Percentiles rank a stretch among this genome's conserved stretches.
Conservation (phyloP, 2,888 invertebrate species). For the Zonitis immaculata region DNA sequence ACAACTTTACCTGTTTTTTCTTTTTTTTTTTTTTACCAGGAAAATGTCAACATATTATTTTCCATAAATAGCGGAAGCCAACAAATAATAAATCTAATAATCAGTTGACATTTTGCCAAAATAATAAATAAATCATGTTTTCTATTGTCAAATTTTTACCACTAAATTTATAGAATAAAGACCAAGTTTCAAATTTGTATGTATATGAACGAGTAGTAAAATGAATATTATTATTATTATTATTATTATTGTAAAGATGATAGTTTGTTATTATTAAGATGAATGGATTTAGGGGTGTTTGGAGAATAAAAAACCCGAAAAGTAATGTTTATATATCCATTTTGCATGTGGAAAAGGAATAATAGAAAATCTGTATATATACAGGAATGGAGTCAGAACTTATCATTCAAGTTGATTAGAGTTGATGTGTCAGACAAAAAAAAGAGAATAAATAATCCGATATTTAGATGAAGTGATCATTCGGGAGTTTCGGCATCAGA, state of each 20-base stretch:
- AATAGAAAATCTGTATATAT: neutral
- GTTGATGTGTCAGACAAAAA: constrained; percentile 43
- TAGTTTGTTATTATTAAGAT: neutral
- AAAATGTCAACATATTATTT: too few species aligned
- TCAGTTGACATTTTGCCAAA: neutral
- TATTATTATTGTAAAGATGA: neutral
- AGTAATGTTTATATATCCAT: constrained; percentile 44
- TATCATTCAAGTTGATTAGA: constrained; percentile 47
- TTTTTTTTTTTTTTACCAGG: too few species aligned
- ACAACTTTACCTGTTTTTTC: neutral
- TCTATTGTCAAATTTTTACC: neutral
- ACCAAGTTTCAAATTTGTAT: neutral
- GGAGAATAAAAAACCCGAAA: constrained; percentile 37
- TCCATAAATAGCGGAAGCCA: too few species aligned
- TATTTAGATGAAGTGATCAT: constrained; percentile 47
- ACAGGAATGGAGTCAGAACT: constrained; percentile 27
- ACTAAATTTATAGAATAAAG: too few species aligned
- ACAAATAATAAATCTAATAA: neutral
- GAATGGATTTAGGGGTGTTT: neutral
- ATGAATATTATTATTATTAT: too few species aligned
- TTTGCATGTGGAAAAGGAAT: constrained; percentile 23
- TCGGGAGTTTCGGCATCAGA: too few species aligned
- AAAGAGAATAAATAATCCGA: constrained; percentile 46
- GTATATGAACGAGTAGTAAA: neutral
- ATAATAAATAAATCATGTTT: neutral